Base-by-base conservation (phyloP, 1,140 invertebrate species). In the Sycophila sp. region DNA sequence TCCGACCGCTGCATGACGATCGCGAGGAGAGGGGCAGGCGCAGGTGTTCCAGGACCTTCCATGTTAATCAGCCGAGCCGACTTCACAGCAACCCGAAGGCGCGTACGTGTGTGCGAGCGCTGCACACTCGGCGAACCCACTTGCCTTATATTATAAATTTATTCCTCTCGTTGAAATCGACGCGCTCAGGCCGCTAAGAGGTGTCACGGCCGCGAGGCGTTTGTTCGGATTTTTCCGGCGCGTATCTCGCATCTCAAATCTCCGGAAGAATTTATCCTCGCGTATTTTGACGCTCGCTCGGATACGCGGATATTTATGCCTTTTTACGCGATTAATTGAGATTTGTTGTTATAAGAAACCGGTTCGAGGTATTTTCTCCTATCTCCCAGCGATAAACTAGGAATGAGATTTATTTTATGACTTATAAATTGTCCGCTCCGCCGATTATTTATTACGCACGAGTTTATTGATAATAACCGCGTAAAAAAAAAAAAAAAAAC, bases 31-130 rank as follows among this genome's bases (percentile, higher is more conserved):
- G 59, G n/a, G n/a, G 17, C 55, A 76, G 76, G 71, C 78, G 80
- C 81, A 84, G 81, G 83, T 84, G 81, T 82, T 82, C 80, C 79
- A 78, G 75, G 73, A 76, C 70, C 77, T 80, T 77, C 76, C 78
- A 80, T 84, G 81, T 84, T 83, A 84, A 85, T 84, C 83, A 78
- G 76, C 32, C 13, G 24, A 49, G n/a, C 49, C 26, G 53, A 49
- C 32, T 53, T 45, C 19, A 10, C 15, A 19, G 22, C 13, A 24
- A 40, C 55, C 55, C 55, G n/a, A n/a, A n/a, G n/a, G n/a, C n/a
- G n/a, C n/a, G n/a, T n/a, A n/a, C n/a, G n/a, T n/a, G n/a, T n/a
- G n/a, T n/a, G n/a, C n/a, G n/a, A n/a, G n/a, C n/a, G n/a, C 24
- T 32, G 19, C 34, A 36, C 24, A 17, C 19, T 45, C 58, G 51